phyloP scores from a whole-genome alignment of 2,888 invertebrate genomes.

The Leptinotarsa rubiginosa region DNA sequence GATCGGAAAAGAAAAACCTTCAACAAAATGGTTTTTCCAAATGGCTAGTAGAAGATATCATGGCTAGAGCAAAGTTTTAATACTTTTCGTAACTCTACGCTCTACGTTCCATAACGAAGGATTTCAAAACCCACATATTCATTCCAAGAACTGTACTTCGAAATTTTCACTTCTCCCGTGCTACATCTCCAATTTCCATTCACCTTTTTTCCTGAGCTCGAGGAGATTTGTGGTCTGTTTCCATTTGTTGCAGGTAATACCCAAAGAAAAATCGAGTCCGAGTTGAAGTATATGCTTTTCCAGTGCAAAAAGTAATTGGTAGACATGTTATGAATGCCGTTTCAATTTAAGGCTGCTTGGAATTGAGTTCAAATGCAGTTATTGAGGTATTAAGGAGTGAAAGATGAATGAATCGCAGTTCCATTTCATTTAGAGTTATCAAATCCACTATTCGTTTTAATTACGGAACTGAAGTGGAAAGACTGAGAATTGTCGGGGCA shows the following conservation, averaged over 20 bases:
- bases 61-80: too few species aligned
- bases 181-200: background rate
- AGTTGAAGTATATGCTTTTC: constrained; percentile 9
- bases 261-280: background rate
- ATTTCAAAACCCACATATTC: too few species aligned
- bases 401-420: background rate
- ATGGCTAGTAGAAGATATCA: too few species aligned
- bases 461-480: background rate
- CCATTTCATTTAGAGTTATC: background rate
- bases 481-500: background rate
- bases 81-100: too few species aligned
- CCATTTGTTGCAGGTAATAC: background rate
- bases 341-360: background rate
- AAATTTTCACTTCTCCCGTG: background rate
- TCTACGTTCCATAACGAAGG: too few species aligned
- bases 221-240: background rate
- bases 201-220: background rate
- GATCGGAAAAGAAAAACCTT: too few species aligned
- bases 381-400: too few species aligned
- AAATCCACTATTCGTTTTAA: background rate
- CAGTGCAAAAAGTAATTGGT: background rate
- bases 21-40: too few species aligned
- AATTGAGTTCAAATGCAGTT: background rate
- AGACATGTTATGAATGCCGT: background rate
- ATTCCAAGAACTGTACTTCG: too few species aligned